phyloP scores from a whole-genome alignment of 2,888 invertebrate genomes.

The Acleris laterana region DNA sequence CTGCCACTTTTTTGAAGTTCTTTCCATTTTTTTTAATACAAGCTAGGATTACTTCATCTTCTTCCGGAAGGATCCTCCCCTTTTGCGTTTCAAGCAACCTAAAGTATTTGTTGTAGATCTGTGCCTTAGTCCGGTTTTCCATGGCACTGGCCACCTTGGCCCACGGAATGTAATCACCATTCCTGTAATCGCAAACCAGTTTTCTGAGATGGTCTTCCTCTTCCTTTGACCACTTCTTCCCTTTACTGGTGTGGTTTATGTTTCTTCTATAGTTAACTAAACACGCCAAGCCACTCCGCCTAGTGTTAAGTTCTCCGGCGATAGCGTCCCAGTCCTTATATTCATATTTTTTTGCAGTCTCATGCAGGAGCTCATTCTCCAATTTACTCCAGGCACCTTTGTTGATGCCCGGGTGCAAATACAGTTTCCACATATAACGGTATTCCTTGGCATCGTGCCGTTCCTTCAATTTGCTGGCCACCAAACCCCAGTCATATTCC shows the following conservation, averaged over 20 bases:
- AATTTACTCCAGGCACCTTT: constrained; percentile 65
- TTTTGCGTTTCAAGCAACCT: too few relatives aligned
- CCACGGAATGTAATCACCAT: constrained; percentile 90
- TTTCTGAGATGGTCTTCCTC: constrained; percentile 88
- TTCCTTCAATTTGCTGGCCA: constrained; percentile 49
- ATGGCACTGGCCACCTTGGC: constrained; percentile 86
- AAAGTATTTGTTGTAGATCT: too few relatives aligned
- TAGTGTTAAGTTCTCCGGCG: constrained; percentile 81
- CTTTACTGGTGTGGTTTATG: constrained; percentile 56
- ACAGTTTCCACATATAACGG: constrained; percentile 88
- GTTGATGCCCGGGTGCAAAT: constrained; percentile 87
- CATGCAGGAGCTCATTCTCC: constrained; percentile 59
- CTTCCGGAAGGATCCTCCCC: too few relatives aligned
- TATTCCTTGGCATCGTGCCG: constrained; percentile 87
- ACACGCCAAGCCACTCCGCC: constrained; percentile 88
- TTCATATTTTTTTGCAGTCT: constrained; percentile 61
- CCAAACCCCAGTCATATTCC: constrained; percentile 85
- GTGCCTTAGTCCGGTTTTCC: constrained; percentile 68
- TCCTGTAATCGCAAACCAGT: constrained; percentile 85
- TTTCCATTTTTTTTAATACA: too few relatives aligned
- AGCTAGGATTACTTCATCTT: too few relatives aligned
- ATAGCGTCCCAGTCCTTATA: constrained; percentile 88
- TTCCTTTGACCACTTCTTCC: constrained; percentile 85
- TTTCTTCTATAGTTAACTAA: constrained; percentile 87
- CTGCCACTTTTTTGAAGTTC: too few relatives aligned